Conservation (phyloP, 2,888 invertebrate species). For the Neuroscelio doddi region DNA sequence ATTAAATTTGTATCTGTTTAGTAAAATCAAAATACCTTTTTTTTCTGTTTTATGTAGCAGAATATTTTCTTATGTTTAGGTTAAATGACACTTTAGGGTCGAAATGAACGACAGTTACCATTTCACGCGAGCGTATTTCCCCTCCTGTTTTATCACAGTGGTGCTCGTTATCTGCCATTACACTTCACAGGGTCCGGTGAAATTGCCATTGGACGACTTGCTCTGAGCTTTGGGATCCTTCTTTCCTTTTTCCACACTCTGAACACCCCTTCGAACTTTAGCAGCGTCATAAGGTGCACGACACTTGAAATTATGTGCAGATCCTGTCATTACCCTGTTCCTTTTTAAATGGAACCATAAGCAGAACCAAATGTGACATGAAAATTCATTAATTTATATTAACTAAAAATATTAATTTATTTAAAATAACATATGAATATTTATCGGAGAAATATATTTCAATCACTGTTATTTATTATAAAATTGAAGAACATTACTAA, state of each 20-base stretch:
- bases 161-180: conserved; percentile 54
- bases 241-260: conserved; percentile 9
- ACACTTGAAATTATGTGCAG: not conserved
- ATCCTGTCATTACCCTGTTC: too few species aligned
- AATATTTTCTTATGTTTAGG: not conserved
- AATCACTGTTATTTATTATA: too few species aligned
- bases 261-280: conserved; percentile 1
- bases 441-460: too few species aligned
- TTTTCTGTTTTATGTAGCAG: not conserved
- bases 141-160: conserved; percentile 46
- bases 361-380: too few species aligned
- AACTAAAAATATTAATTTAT: too few species aligned
- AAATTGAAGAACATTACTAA: too few species aligned
- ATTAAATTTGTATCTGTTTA: too few species aligned
- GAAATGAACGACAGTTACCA: conserved; percentile 13
- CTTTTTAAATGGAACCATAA: too few species aligned
- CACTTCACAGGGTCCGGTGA: conserved; percentile 26
- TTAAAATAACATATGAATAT: too few species aligned
- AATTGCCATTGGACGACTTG: conserved; percentile 22
- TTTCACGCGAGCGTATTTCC: conserved; percentile 11
- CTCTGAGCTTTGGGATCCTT: not conserved
- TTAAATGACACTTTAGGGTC: conserved; percentile 39
- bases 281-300: too few species aligned
- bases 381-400: too few species aligned
- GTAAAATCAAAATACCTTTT: not conserved